These are phyloP conservation scores for Plusia festucae DNA, from an alignment of 2,888 invertebrate genomes.

Conservation along the genomic window DNA sequence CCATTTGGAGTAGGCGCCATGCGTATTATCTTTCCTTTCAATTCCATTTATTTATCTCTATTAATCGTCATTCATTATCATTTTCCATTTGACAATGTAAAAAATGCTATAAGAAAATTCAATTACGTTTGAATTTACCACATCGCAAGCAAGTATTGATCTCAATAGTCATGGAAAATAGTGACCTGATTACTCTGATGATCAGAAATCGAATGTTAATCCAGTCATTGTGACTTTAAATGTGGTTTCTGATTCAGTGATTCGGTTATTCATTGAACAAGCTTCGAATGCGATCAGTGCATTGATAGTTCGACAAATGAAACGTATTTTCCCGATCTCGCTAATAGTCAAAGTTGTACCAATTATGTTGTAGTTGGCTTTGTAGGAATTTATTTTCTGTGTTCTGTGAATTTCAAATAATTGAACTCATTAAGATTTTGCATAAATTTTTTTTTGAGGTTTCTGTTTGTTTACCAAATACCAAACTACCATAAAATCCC, in stretches of 20 bases:
- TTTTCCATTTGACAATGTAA: no score
- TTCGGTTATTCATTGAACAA: slow-evolving; percentile 5
- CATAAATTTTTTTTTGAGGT: no score
- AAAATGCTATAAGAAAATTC: neutral
- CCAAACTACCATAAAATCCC: no score
- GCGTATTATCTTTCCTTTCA: no score
- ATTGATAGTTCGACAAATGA: neutral
- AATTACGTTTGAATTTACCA: slow-evolving; percentile 1
- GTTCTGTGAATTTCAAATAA: no score
- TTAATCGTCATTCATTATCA: no score
- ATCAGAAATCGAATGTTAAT: slow-evolving; percentile 19
- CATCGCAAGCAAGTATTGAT: neutral
- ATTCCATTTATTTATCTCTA: no score
- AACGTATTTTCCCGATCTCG: slow-evolving; percentile 2
- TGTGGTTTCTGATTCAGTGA: slow-evolving; percentile 29
- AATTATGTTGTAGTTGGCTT: no score
- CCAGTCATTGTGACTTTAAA: slow-evolving; percentile 17
- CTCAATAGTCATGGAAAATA: neutral
- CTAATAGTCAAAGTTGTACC: neutral
- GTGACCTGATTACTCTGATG: neutral
- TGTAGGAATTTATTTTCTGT: no score
- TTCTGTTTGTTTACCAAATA: no score
- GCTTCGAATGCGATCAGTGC: slow-evolving; percentile 12
- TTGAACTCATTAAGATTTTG: no score
- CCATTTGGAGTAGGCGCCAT: no score